Percentiles rank a stretch among this genome's conserved stretches.
phyloP scores from a whole-genome alignment of 2,888 invertebrate genomes.

The Sesia apiformis region DNA sequence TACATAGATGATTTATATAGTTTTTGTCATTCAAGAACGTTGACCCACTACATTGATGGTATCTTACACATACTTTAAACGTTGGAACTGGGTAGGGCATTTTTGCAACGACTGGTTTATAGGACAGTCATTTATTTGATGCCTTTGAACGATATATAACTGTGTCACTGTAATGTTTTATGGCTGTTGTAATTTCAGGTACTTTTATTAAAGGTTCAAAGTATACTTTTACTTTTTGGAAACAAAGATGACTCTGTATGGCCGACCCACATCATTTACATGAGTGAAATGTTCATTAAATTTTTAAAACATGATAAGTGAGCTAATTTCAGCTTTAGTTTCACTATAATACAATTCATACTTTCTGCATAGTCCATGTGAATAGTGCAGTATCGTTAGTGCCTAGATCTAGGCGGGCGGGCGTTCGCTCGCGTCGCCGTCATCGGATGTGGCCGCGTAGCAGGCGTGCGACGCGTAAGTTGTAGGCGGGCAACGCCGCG shows the following conservation, averaged over 20 bases:
- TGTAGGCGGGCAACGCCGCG: slow-evolving; percentile 7
- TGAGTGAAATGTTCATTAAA: no score
- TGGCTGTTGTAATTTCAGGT: no score
- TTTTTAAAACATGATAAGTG: no score
- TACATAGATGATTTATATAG: slow-evolving; percentile 54
- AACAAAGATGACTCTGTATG: no score
- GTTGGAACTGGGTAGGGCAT: background rate
- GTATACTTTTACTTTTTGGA: no score
- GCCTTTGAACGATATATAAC: slow-evolving; percentile 21
- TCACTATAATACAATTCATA: no score
- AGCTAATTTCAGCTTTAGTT: no score
- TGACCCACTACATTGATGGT: slow-evolving; percentile 41
- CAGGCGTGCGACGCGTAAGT: background rate
- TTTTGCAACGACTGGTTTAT: slow-evolving; percentile 17
- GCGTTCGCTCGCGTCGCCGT: background rate
- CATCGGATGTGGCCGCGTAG: background rate
- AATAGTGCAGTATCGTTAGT: no score
- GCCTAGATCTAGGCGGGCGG: background rate
- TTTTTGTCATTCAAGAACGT: slow-evolving; percentile 41
- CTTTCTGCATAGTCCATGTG: no score
- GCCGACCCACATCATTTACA: no score
- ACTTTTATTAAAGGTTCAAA: no score
- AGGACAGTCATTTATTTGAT: slow-evolving; percentile 25
- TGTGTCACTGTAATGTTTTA: background rate
- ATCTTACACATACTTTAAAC: slow-evolving; percentile 7